Evolutionary conservation across 2,113 vertebrate genomes (phyloP), one percentile per base, ranked within the genome.

Genomic region (Myiozetetes cayanensis): DNA sequence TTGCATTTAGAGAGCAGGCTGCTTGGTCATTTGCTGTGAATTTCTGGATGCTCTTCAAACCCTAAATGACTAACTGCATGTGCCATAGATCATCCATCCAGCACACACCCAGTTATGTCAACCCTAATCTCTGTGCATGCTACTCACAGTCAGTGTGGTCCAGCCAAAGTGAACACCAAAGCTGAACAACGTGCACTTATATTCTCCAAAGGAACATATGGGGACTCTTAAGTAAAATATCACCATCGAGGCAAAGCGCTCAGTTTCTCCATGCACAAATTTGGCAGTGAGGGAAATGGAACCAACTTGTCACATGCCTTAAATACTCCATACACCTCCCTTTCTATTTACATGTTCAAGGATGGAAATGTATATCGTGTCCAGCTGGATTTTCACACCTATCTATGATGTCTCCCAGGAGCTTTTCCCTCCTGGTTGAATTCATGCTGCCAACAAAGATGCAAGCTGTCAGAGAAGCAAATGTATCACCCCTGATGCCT

Each of bases 1-100:
- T 52, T 22, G 23, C 71, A 33, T 80, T 94, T 77, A 50, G 23
- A 33, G 46, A 93, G 24, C 31, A 50, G 67, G n/a, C 67, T 92
- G 50, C 73, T 77, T 77, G 79, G 55, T 86, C 10, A 23, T 33
- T 66, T 77, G 58, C 72, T 88, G 85, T 46, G 61, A 88, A 81
- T 88, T 86, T 84, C 92, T 93, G 94, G 90, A 86, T 77, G 14
- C 19, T 59, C 73, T 96, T 93, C 88, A 94, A 96, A 73, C 20
- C 43, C 37, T 33, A 46, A 90, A 90, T 82, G 46, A 76, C 87
- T 93, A 79, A 85, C 33, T 74, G 63, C 59, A 43, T 83, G 75
- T 80, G 72, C 83, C 59, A 71, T 6, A 74, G 82, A 47, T 59
- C 68, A 80, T 74, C 79, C 62, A 39, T 86, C 72, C 73, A 84